Base-by-base conservation (phyloP, 2,797 vertebrate genomes). In the Varecia variegata region DNA sequence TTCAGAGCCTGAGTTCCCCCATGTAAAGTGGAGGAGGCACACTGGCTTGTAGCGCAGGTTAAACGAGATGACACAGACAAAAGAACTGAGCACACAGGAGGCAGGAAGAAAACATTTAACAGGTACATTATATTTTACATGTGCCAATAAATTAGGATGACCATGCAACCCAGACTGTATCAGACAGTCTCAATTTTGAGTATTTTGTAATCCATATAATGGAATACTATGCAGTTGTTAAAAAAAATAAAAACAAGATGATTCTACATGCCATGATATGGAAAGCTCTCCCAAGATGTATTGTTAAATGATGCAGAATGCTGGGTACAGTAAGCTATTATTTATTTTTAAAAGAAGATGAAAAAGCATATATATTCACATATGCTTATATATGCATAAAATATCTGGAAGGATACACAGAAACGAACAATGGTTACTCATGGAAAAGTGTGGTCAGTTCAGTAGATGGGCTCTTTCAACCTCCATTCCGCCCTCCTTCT, bases 71-170 rank as follows among this genome's bases (percentile, higher is more conserved):
- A 87, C 35, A 80, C 14, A 90, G 20, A 87, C 11, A 83, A 27
- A 94, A 71, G 40, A 91, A 30, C 17, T 62, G 23, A 79, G 32
- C 38, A 93, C 38, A 17, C 8, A 70, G 17, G 5, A 70, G 14
- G 40, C 25, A 97, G 65, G 52, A 91, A 86, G 25, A 58, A 95
- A 96, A 95, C 23, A 93, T 68, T 85, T 92, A 93, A 95, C 47
- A 96, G 93, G 54, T 88, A 94, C 18, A 89, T 87, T 85, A 27
- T 52, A 79, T 90, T 92, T 96, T 68, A 89, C 35, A 73, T n/a
- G 2, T 93, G 43, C 43, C 80, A 81, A 70, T 80, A 93, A 84
- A 84, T 88, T 50, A 85, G 27, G 94, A 88, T 90, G 21, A 95
- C 9, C 12, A 40, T 45, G 35, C 35, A 76, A 56, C 38, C 50